Conservation (phyloP, 2,888 invertebrate genomes). For the Oligia strigilis region DNA sequence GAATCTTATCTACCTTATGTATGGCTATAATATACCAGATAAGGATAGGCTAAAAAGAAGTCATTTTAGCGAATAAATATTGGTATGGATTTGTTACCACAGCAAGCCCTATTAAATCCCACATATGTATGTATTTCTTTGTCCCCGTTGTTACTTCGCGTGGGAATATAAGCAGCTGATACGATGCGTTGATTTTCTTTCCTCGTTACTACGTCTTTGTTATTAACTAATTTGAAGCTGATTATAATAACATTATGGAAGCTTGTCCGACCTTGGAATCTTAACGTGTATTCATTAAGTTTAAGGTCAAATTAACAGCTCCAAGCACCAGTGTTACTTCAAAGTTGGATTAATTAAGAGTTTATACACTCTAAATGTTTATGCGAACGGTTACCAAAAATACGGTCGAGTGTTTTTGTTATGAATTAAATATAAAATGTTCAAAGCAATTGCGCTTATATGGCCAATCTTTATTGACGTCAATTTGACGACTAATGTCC, state of each 20-base stretch:
- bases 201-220: slow-evolving; percentile 22
- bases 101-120: not conserved
- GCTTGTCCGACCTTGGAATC: slow-evolving; percentile 71
- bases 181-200: slow-evolving; percentile 14
- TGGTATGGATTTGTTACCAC: slow-evolving; percentile 1
- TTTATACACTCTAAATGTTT: slow-evolving; percentile 32
- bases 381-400: slow-evolving; percentile 27
- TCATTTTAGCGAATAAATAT: not conserved
- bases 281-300: slow-evolving; percentile 69
- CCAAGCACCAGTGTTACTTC: slow-evolving; percentile 38
- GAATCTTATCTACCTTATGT: not conserved
- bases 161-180: slow-evolving; percentile 39
- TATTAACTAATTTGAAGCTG: slow-evolving; percentile 56
- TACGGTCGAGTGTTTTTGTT: slow-evolving; percentile 5
- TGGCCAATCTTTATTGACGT: slow-evolving; percentile 8
- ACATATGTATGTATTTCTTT: not conserved
- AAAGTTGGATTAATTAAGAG: slow-evolving; percentile 47
- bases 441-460: slow-evolving; percentile 9
- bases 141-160: slow-evolving; percentile 3
- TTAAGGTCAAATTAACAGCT: slow-evolving; percentile 70
- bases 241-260: slow-evolving; percentile 60
- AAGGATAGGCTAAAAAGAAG: not conserved
- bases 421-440: slow-evolving; percentile 16
- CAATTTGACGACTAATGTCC: slow-evolving; percentile 39
- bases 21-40: not conserved